Percentiles rank a stretch among this genome's conserved stretches.
Conservation (phyloP, 2,797 vertebrate species). For the Protosalanx chinensis region DNA sequence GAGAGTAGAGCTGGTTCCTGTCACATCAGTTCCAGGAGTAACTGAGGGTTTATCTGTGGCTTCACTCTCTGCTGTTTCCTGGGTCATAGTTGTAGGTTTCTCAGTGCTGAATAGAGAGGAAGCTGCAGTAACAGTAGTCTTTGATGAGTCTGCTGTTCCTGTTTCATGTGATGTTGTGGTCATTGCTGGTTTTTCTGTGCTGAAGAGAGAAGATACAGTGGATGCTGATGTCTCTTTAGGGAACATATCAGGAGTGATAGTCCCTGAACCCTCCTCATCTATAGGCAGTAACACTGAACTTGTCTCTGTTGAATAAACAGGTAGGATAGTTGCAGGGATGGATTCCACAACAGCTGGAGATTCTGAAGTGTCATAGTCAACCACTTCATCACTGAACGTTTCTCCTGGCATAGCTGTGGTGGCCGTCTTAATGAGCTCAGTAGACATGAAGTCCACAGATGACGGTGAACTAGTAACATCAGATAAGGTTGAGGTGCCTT, state of each 20-base stretch:
- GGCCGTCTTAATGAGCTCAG: too few species aligned
- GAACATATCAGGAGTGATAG: neutral
- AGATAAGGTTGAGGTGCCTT: neutral
- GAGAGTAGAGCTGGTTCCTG: constrained; percentile 2
- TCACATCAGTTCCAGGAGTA: constrained; percentile 1
- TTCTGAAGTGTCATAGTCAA: neutral
- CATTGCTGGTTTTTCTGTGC: neutral
- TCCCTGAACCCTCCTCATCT: neutral
- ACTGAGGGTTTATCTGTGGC: constrained; percentile 10
- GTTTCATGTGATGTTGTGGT: neutral
- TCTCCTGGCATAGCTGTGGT: neutral
- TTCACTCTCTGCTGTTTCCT: constrained; percentile 7
- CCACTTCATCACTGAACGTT: neutral
- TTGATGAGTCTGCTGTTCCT: neutral
- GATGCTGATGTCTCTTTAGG: neutral
- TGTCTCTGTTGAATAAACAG: neutral
- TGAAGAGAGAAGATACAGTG: neutral
- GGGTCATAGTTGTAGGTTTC: neutral
- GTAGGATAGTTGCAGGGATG: neutral
- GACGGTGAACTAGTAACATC: neutral
- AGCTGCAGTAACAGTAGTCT: neutral
- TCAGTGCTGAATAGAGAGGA: neutral
- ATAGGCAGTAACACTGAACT: neutral
- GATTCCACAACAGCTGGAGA: neutral
- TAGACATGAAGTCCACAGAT: too few species aligned